Evolutionary conservation across 92 coral and sea anemone species (phyloP).

Genomic region (Siderastrea radians): DNA sequence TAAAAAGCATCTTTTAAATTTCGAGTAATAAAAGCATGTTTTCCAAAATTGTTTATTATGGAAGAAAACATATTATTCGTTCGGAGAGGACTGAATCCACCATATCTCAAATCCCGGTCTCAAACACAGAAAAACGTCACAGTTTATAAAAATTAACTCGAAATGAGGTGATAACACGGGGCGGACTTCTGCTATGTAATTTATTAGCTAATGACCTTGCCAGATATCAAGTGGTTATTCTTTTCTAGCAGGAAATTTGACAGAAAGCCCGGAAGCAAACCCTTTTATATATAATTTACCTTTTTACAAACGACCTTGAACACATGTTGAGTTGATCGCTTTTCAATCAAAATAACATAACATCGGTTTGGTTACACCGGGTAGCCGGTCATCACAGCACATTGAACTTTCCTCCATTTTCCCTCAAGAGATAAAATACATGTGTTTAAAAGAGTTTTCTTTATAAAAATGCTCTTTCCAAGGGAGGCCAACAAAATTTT

Average conservation of each 20-base stretch:
- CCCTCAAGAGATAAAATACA: too few relatives aligned
- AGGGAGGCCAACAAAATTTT: neutral
- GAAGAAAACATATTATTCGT: neutral
- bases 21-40: neutral
- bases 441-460: too few relatives aligned
- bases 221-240: conserved; percentile 23
- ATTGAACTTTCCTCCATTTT: too few relatives aligned
- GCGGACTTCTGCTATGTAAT: conserved; percentile 9
- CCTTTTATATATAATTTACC: neutral
- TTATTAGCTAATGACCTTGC: neutral
- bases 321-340: neutral
- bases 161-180: neutral
- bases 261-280: neutral
- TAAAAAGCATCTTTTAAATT: neutral
- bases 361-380: too few relatives aligned
- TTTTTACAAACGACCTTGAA: conserved; percentile 4
- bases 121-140: neutral
- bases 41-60: neutral
- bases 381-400: too few relatives aligned
- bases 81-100: too few relatives aligned
- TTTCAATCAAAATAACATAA: neutral
- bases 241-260: conserved; percentile 9
- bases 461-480: neutral
- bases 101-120: neutral
- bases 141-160: neutral